Evolutionary conservation across 2,888 invertebrate species (phyloP).

Genomic region (Xestia sexstrigata): DNA sequence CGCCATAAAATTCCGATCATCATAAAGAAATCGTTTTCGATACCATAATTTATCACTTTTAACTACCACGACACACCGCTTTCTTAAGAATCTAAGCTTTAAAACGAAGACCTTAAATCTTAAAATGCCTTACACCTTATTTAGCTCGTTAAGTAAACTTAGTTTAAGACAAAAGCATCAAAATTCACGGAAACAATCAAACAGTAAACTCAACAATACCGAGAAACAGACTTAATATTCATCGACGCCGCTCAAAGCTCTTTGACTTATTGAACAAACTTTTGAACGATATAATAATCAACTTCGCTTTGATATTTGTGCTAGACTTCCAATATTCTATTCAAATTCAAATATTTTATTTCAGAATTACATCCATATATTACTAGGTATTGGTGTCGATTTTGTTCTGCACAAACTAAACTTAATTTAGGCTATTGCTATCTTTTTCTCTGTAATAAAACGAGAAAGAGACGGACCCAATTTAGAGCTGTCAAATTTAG

Average conservation of each 20-base stretch:
- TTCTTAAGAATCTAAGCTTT: neutral
- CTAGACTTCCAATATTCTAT: conserved; percentile 2
- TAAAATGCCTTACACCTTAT: neutral
- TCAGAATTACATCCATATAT: no score
- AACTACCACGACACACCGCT: neutral
- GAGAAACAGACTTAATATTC: conserved; percentile 24
- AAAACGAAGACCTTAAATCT: neutral
- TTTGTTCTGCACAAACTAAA: no score
- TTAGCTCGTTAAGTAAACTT: neutral
- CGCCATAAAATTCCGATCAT: neutral
- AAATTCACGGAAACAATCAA: neutral
- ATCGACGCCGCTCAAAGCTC: conserved; percentile 12
- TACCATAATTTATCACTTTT: neutral
- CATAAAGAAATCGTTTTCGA: neutral
- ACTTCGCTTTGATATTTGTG: conserved; percentile 18
- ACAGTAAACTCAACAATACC: neutral
- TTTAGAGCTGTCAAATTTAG: no score
- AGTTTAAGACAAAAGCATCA: neutral
- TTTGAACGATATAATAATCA: neutral
- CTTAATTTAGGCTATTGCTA: no score
- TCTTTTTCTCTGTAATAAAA: no score
- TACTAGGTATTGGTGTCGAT: no score
- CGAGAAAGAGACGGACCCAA: no score
- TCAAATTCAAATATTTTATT: no score
- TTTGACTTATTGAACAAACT: conserved; percentile 21